These are phyloP conservation scores for Cheilosia soror DNA, from an alignment of 2,888 invertebrate species.

Conservation along the genomic window DNA sequence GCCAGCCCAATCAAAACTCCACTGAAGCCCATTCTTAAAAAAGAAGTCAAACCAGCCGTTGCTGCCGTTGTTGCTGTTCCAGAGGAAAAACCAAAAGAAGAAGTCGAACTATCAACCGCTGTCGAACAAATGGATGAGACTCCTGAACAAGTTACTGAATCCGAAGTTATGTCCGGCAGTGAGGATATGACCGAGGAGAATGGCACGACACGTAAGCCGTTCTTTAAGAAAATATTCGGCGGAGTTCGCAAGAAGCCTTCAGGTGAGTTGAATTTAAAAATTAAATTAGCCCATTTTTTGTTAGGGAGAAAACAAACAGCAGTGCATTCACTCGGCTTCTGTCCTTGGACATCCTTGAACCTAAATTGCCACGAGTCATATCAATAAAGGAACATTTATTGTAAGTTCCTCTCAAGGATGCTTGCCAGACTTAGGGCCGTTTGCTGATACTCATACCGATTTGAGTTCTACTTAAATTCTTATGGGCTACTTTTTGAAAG, in stretches of 20 bases:
- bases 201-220: constrained; percentile 76
- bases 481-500: too few relatives aligned
- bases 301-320: neutral
- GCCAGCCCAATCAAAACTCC: constrained; percentile 6
- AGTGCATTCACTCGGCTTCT: too few relatives aligned
- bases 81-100: neutral
- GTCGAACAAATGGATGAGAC: neutral
- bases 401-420: too few relatives aligned
- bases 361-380: too few relatives aligned
- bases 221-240: constrained; percentile 82
- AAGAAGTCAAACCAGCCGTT: neutral
- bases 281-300: neutral
- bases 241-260: constrained; percentile 82
- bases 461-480: too few relatives aligned
- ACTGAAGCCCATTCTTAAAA: constrained; percentile 48
- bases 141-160: neutral
- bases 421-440: too few relatives aligned
- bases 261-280: constrained; percentile 76
- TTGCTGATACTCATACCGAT: too few relatives aligned
- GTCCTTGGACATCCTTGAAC: too few relatives aligned
- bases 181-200: constrained; percentile 73
- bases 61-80: neutral
- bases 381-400: too few relatives aligned
- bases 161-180: neutral
- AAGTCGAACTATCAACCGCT: neutral